phyloP scores from a whole-genome alignment of 2,888 invertebrate species.

The Poecilobothrus nobilitatus region DNA sequence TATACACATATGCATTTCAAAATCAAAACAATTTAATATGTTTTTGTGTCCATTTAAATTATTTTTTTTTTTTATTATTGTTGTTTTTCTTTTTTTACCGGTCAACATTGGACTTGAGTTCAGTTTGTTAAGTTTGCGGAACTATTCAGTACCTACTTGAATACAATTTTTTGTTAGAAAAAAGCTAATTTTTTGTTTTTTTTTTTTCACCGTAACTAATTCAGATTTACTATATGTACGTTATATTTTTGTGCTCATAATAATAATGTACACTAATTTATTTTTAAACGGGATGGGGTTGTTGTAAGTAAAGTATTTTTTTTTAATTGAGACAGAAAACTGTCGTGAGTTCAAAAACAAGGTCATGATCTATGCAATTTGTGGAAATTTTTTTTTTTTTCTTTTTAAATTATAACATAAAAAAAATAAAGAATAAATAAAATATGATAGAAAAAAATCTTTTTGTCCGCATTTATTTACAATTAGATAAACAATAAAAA shows the following conservation, averaged over 20 bases:
- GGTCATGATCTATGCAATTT: background rate
- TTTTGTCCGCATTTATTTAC: background rate
- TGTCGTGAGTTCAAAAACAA: slow-evolving; percentile 4
- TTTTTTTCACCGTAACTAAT: too few species aligned
- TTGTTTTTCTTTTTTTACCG: too few species aligned
- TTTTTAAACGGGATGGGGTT: background rate
- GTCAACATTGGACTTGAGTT: background rate
- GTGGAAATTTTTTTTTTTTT: too few species aligned
- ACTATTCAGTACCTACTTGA: background rate
- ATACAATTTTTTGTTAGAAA: background rate
- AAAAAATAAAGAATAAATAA: background rate
- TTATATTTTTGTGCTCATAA: too few species aligned
- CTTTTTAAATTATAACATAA: too few species aligned
- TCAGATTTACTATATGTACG: too few species aligned
- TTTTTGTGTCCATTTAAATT: background rate
- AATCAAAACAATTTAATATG: background rate
- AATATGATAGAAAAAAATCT: background rate
- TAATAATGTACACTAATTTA: too few species aligned
- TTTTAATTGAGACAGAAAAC: background rate
- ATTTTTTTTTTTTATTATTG: too few species aligned
- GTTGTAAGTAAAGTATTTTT: background rate
- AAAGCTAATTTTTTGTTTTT: too few species aligned
- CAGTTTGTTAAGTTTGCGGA: background rate
- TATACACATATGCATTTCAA: background rate
- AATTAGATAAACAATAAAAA: background rate